Percentiles rank a stretch among this genome's conserved stretches.
Conservation (phyloP, 1,140 invertebrate genomes). For the Ephestia elutella region DNA sequence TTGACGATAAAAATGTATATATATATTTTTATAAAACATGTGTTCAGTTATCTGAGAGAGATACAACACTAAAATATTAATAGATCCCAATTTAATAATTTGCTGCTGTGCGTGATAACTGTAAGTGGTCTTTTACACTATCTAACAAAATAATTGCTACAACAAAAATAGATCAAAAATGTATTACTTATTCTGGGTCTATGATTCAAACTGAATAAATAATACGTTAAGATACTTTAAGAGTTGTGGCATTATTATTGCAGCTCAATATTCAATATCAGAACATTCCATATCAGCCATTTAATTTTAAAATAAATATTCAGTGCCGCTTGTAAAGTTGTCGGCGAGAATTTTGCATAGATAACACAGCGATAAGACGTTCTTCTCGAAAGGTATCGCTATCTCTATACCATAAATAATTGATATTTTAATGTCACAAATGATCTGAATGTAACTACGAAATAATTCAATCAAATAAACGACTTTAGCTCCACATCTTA, state of each 20-base stretch:
- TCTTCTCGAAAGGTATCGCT: slow-evolving; percentile 55
- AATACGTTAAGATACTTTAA: slow-evolving; percentile 8
- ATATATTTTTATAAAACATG: no score
- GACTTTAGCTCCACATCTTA: slow-evolving; percentile 20
- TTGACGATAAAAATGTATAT: no score
- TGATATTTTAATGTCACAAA: slow-evolving; percentile 75
- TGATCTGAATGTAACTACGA: slow-evolving; percentile 70
- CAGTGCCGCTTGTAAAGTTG: slow-evolving; percentile 13
- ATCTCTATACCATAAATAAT: slow-evolving; percentile 72
- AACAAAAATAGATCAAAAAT: no score
- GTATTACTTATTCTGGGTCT: no score
- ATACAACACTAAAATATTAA: no score
- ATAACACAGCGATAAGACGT: slow-evolving; percentile 44
- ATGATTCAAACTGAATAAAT: slow-evolving; percentile 8
- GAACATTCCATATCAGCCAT: slow-evolving; percentile 1
- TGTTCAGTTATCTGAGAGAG: no score
- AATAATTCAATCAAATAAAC: slow-evolving; percentile 31
- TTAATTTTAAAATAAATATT: slow-evolving; percentile 10
- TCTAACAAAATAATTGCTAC: no score
- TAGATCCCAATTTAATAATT: no score
- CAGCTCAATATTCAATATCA: neutral
- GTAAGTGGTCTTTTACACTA: no score
- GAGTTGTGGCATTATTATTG: neutral
- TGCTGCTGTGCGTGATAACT: no score
- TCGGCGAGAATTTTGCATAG: slow-evolving; percentile 41